A percentile compares a stretch with the other conserved stretches of the same genome.
Conservation (phyloP, 2,888 invertebrate species). For the Amblyjoppa fuscipennis region DNA sequence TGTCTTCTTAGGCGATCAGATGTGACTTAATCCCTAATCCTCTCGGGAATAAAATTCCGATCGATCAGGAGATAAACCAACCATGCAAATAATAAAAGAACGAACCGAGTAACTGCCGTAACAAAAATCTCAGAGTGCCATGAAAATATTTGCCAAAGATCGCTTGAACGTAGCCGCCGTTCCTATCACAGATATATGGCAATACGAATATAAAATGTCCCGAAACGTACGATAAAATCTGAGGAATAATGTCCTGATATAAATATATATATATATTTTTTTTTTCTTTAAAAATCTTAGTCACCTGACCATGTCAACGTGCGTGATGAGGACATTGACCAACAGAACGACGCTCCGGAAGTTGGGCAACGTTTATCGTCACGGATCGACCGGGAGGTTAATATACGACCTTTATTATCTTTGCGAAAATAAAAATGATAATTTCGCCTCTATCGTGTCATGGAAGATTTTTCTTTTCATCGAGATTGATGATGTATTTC, state of each 20-base stretch:
- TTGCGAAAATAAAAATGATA: background rate
- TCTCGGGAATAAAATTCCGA: constrained; percentile 1
- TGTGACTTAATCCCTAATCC: constrained; percentile 13
- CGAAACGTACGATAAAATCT: constrained; percentile 4
- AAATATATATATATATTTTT: constrained; percentile 6
- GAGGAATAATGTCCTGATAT: constrained; percentile 17
- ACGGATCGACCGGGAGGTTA: constrained; percentile 66
- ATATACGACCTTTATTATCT: constrained; percentile 31
- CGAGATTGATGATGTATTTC: constrained; percentile 14
- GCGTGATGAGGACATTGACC: constrained; percentile 61
- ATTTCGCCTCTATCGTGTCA: background rate
- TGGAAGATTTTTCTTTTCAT: background rate
- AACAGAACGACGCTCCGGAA: constrained; percentile 44
- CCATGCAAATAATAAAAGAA: background rate
- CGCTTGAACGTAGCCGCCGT: constrained; percentile 33
- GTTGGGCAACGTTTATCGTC: constrained; percentile 55
- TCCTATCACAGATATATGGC: constrained; percentile 32
- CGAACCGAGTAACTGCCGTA: background rate
- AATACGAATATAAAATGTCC: background rate
- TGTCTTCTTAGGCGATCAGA: background rate
- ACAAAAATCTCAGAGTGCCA: constrained; percentile 34
- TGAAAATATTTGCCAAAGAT: constrained; percentile 14
- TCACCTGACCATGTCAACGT: constrained; percentile 60
- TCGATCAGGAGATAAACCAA: background rate
- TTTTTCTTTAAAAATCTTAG: constrained; percentile 23